Percentiles rank a stretch among this genome's conserved stretches.
Evolutionary conservation across 1,140 invertebrate species (phyloP).

Genomic region (Mycetomoellerius zeteki): DNA sequence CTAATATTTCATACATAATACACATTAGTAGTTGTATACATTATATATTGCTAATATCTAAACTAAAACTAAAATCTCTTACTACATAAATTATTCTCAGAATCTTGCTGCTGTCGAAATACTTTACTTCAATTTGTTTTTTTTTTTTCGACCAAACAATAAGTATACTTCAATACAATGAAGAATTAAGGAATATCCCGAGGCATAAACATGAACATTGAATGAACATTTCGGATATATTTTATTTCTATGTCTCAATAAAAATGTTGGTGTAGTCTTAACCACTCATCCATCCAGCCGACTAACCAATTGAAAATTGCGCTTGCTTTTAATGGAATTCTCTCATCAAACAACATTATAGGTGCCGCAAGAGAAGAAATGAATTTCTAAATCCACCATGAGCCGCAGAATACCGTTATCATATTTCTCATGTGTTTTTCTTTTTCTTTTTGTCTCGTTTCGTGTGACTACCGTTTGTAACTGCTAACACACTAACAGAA

Average conservation of each 20-base stretch:
- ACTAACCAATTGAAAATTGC: conserved; percentile 81
- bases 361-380: conserved; percentile 65
- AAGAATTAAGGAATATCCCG: conserved; percentile 4
- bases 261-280: conserved; percentile 81
- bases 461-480: conserved; percentile 65
- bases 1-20: conserved; percentile 51
- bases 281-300: conserved; percentile 87
- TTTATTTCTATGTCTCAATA: conserved; percentile 62
- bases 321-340: conserved; percentile 71
- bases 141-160: background rate
- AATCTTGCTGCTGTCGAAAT: conserved; percentile 1
- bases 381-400: conserved; percentile 49
- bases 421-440: conserved; percentile 36
- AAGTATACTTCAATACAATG: background rate
- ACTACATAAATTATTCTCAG: conserved; percentile 15
- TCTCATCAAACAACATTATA: conserved; percentile 75
- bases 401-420: conserved; percentile 42
- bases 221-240: conserved; percentile 55
- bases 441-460: conserved; percentile 50
- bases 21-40: conserved; percentile 30
- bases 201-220: conserved; percentile 14
- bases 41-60: conserved; percentile 33
- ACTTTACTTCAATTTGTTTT: background rate
- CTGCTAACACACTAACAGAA: conserved; percentile 85
- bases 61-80: conserved; percentile 17